Conservation (phyloP, 2,797 vertebrate genomes). For the Chanos chanos region DNA sequence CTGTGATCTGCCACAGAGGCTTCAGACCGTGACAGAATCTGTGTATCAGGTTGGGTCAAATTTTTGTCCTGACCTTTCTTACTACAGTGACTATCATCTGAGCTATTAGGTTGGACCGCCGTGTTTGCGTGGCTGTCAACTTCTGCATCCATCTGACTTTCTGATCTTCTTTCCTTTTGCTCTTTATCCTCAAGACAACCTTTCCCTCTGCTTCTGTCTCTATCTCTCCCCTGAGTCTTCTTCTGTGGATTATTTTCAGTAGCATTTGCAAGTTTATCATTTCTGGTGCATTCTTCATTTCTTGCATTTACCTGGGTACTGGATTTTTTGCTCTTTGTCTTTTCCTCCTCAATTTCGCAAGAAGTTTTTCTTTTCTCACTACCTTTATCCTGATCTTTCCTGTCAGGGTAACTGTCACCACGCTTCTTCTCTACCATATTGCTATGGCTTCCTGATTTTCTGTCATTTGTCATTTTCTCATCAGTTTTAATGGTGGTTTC, state of each 20-base stretch:
- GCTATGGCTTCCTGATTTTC: neutral
- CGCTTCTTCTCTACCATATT: no score
- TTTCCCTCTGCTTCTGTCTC: conserved; percentile 37
- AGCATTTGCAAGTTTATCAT: neutral
- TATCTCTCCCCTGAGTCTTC: neutral
- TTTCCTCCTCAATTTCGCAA: conserved; percentile 4
- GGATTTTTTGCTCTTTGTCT: conserved; percentile 9
- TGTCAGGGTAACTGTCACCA: neutral
- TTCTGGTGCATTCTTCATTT: conserved; percentile 1
- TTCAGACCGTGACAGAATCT: neutral
- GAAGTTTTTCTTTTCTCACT: conserved; percentile 19
- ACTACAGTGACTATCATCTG: neutral
- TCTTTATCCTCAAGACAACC: conserved; percentile 35
- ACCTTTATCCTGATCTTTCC: conserved; percentile 14
- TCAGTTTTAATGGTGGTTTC: conserved; percentile 20
- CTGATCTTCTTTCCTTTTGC: conserved; percentile 47
- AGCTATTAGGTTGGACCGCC: neutral
- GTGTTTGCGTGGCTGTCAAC: conserved; percentile 31
- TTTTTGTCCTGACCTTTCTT: conserved; percentile 25
- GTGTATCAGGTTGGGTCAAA: neutral
- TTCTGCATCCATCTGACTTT: conserved; percentile 29
- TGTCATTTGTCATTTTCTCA: conserved; percentile 7
- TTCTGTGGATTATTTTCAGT: neutral
- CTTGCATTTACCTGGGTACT: neutral
- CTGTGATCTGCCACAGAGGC: neutral